These are phyloP conservation scores for Stenodera caucasica DNA, from an alignment of 2,888 invertebrate species.

Conservation along the genomic window DNA sequence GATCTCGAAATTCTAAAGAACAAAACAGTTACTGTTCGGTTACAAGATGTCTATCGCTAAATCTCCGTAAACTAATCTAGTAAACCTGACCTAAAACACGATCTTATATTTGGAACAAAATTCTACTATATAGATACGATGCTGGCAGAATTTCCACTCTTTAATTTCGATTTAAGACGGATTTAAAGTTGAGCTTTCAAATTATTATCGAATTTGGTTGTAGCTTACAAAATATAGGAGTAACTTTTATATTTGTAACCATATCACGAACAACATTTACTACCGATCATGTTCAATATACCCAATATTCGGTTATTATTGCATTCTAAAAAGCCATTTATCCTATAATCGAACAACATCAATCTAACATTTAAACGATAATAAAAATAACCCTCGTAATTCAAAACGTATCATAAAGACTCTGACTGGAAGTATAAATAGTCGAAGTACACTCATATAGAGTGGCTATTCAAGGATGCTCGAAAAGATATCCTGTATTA, in stretches of 20 bases:
- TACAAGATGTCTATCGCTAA: not conserved
- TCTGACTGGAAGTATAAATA: slow-evolving; percentile 2
- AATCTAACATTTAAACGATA: slow-evolving; percentile 1
- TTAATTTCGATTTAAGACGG: too few species aligned
- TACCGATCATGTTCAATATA: not conserved
- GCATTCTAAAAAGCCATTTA: slow-evolving; percentile 16
- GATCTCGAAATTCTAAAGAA: not conserved
- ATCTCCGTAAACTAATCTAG: not conserved
- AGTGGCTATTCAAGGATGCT: slow-evolving; percentile 5
- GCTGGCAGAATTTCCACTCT: too few species aligned
- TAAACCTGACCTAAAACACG: not conserved
- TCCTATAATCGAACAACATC: slow-evolving; percentile 2
- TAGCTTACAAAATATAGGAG: too few species aligned
- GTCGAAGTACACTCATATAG: not conserved
- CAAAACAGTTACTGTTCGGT: not conserved
- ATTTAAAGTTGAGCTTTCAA: too few species aligned
- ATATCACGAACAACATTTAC: not conserved
- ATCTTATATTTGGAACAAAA: not conserved
- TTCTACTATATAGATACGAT: not conserved
- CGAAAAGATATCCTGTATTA: slow-evolving; percentile 1
- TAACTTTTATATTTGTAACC: not conserved
- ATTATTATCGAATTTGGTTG: too few species aligned
- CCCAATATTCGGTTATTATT: not conserved
- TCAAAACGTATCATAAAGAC: not conserved
- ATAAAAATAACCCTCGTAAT: slow-evolving; percentile 1